These are phyloP conservation scores for Agonopterix alstromeriana DNA, from an alignment of 2,888 invertebrate species.

Conservation along the genomic window DNA sequence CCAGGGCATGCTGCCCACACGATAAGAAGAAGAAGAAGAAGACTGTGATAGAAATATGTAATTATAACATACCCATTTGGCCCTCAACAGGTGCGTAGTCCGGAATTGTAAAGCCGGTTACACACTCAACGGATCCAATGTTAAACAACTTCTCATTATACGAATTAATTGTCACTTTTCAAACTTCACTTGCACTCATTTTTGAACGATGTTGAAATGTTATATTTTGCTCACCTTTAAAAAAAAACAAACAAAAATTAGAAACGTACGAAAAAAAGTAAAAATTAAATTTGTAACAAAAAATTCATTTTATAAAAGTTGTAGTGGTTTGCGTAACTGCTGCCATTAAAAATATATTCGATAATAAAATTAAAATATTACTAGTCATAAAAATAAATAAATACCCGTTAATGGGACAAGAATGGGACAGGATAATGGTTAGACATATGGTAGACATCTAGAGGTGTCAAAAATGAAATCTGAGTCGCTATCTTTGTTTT, in stretches of 20 bases:
- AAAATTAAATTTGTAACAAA: conserved; percentile 1
- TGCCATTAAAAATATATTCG: no score
- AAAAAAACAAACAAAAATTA: conserved; percentile 3
- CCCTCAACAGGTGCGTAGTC: conserved; percentile 56
- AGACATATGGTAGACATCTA: conserved; percentile 18
- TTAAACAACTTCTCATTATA: conserved; percentile 25
- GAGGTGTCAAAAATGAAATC: conserved; percentile 19
- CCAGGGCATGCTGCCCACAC: no score
- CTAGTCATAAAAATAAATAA: no score
- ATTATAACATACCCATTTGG: conserved; percentile 70
- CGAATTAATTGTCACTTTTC: conserved; percentile 21
- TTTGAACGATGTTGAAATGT: conserved; percentile 8
- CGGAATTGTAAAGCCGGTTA: conserved; percentile 50
- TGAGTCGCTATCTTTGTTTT: conserved; percentile 12
- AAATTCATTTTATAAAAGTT: conserved; percentile 6
- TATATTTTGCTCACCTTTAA: conserved; percentile 2
- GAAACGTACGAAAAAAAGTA: no score
- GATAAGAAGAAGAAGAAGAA: no score
- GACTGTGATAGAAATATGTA: no score
- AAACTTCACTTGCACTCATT: conserved; percentile 37
- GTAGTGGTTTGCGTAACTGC: conserved; percentile 16
- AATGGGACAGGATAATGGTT: neutral
- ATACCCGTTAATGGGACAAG: no score
- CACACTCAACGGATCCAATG: conserved; percentile 28
- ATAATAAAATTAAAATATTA: no score